Percentiles rank a stretch among this genome's conserved stretches.
These are phyloP conservation scores for Labeo rohita DNA, from an alignment of 2,113 vertebrate species.

Conservation along the genomic window DNA sequence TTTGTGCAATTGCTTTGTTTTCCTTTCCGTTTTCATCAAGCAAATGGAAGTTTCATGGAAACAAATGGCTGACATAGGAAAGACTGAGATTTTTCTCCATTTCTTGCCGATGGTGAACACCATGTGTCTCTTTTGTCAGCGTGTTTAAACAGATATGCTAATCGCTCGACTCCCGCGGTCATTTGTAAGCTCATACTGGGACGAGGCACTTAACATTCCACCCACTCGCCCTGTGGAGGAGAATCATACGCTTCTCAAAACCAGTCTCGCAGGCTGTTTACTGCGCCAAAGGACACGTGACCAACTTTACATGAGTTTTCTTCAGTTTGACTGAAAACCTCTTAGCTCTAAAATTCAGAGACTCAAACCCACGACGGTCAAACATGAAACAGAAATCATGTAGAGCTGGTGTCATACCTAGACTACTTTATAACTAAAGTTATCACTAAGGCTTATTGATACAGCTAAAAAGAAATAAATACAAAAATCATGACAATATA, in stretches of 20 bases:
- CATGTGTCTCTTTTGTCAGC: background rate
- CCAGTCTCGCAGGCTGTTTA: background rate
- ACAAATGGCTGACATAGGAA: slow-evolving; percentile 1
- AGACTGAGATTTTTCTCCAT: background rate
- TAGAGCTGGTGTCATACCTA: too few species aligned
- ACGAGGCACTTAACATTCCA: slow-evolving; percentile 1
- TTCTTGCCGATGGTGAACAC: background rate
- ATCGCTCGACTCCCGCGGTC: slow-evolving; percentile 16
- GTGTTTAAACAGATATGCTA: slow-evolving; percentile 27
- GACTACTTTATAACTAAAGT: background rate
- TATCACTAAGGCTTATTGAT: too few species aligned
- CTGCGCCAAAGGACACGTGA: background rate
- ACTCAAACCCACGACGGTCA: background rate
- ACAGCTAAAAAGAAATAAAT: too few species aligned
- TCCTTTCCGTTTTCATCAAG: slow-evolving; percentile 23
- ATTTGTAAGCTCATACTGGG: slow-evolving; percentile 16
- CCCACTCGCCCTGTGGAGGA: background rate
- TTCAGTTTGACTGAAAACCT: background rate
- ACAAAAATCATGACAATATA: too few species aligned
- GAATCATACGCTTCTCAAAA: background rate
- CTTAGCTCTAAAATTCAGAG: background rate
- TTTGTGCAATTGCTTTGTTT: slow-evolving; percentile 21
- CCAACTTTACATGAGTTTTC: background rate
- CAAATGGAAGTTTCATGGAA: slow-evolving; percentile 20
- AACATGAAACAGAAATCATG: background rate